phyloP scores from a whole-genome alignment of 2,113 vertebrate genomes.

The Chlorodrepanis virens region DNA sequence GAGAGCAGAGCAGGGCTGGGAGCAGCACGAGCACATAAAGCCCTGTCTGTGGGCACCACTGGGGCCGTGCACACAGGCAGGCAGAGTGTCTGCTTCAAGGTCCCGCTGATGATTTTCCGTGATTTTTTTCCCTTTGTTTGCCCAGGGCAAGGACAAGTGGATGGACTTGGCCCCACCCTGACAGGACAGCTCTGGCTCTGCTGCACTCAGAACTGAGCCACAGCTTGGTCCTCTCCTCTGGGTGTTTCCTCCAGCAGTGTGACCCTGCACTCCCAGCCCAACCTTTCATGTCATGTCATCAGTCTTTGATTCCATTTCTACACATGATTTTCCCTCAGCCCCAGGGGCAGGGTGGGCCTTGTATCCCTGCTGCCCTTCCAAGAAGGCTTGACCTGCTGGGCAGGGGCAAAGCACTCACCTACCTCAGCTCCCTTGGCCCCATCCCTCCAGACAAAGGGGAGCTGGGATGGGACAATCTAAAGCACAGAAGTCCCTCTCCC shows the following conservation, averaged over 20 bases:
- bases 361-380: not conserved
- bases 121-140: not conserved
- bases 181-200: not conserved
- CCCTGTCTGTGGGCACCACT: not conserved
- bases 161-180: not conserved
- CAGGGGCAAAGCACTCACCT: not conserved
- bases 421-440: not conserved
- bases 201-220: not conserved
- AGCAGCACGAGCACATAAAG: not conserved
- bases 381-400: not conserved
- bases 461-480: rapidly evolving
- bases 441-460: not conserved
- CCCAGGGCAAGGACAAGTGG: not conserved
- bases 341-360: not conserved
- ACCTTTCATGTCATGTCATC: rapidly evolving
- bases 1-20: rapidly evolving
- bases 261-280: not conserved
- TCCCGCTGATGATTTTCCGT: rapidly evolving
- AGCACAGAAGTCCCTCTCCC: not conserved
- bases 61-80: rapidly evolving
- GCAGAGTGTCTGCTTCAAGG: not conserved
- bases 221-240: not conserved
- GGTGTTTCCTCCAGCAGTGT: not conserved
- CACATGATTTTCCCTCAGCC: not conserved
- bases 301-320: not conserved